Conservation (phyloP, 2,888 invertebrate genomes). For the Steromphala cineraria region DNA sequence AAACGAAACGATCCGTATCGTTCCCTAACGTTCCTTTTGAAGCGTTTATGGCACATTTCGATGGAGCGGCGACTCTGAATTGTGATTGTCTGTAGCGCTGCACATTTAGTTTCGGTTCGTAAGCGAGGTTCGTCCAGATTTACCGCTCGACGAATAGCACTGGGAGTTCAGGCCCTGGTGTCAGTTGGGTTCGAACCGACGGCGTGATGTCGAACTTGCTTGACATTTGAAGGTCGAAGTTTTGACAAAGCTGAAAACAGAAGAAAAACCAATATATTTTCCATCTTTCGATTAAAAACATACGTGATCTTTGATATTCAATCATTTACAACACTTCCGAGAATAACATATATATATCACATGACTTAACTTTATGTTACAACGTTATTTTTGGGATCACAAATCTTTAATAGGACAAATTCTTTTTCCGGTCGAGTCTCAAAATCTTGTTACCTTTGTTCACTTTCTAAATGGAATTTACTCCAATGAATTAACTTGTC, state of each 20-base stretch:
- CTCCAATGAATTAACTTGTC: too few species aligned
- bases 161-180: constrained; percentile 68
- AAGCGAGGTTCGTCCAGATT: not conserved
- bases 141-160: constrained; percentile 64
- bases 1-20: not conserved
- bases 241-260: constrained; percentile 67
- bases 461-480: too few species aligned
- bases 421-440: too few species aligned
- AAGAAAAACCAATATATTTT: not conserved
- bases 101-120: not conserved
- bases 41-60: constrained; percentile 1
- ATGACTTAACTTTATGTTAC: too few species aligned
- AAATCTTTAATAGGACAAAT: too few species aligned
- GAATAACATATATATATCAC: too few species aligned
- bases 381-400: too few species aligned
- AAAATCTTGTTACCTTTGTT: too few species aligned
- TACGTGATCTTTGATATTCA: not conserved
- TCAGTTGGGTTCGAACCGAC: constrained; percentile 65
- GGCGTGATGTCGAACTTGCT: constrained; percentile 58
- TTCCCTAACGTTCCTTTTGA: not conserved
- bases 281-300: not conserved
- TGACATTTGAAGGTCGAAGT: constrained; percentile 58
- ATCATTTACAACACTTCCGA: too few species aligned
- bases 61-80: not conserved
- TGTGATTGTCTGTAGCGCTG: constrained; percentile 20